Evolutionary conservation across 2,888 invertebrate species (phyloP).

Genomic region (Chymomyza amoena): DNA sequence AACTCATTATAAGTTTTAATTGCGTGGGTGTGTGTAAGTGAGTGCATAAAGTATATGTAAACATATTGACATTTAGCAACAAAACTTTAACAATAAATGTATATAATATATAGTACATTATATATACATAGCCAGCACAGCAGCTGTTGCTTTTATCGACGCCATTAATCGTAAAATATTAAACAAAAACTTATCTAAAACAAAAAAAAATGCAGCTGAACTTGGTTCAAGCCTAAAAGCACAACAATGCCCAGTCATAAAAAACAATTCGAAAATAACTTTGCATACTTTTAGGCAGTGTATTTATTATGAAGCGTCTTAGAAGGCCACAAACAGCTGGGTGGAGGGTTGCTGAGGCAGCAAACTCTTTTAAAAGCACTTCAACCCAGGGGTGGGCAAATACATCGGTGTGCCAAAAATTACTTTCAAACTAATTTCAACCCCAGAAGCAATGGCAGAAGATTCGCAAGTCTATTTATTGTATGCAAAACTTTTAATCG

Average conservation of each 20-base stretch:
- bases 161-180: not conserved
- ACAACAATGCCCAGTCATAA: not conserved
- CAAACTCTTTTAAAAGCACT: no score
- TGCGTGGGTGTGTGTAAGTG: not conserved
- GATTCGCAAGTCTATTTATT: no score
- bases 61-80: constrained; percentile 5
- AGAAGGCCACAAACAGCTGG: no score
- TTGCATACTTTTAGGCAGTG: not conserved
- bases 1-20: constrained; percentile 34
- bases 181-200: not conserved
- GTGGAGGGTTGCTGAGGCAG: no score
- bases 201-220: not conserved
- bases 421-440: no score
- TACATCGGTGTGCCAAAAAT: no score
- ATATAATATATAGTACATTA: not conserved
- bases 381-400: no score
- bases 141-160: not conserved
- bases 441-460: no score
- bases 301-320: not conserved
- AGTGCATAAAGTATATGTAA: constrained; percentile 22
- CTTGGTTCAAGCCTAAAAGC: not conserved
- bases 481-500: no score
- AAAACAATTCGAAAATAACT: not conserved
- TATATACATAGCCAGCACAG: not conserved
- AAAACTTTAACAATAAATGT: not conserved